Conservation (phyloP, 2,888 invertebrate species). For the Slavum lentiscoides region DNA sequence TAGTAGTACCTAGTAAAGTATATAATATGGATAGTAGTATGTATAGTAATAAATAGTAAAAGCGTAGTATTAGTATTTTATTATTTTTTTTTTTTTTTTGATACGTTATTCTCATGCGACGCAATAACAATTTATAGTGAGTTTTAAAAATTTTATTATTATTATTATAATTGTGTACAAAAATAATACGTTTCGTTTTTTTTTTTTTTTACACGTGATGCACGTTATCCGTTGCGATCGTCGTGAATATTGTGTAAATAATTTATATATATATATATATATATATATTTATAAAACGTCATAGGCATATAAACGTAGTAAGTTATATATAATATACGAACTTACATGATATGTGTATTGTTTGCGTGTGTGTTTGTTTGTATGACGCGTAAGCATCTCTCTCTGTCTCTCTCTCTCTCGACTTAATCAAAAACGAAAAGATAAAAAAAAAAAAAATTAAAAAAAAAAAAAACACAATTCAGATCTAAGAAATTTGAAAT, state of each 20-base stretch:
- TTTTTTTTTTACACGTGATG: conserved; percentile 5
- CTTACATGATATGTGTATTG: not conserved
- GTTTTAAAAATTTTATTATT: conserved; percentile 35
- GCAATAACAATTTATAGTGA: conserved; percentile 36
- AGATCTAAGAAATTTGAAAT: conserved; percentile 40
- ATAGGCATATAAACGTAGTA: conserved; percentile 10
- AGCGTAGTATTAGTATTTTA: conserved; percentile 3
- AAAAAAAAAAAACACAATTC: not conserved
- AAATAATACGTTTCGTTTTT: conserved; percentile 29
- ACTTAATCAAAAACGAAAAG: conserved; percentile 46
- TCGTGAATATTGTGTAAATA: conserved; percentile 36
- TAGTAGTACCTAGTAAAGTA: no score
- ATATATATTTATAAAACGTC: not conserved
- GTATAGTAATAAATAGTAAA: no score
- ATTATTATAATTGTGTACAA: conserved; percentile 31
- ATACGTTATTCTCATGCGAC: conserved; percentile 21
- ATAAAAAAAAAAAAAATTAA: not conserved
- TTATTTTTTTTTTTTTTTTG: not conserved
- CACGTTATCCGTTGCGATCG: conserved; percentile 8
- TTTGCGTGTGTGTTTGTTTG: not conserved
- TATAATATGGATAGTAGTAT: no score
- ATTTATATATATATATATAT: not conserved
- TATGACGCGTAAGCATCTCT: not conserved
- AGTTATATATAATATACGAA: not conserved
- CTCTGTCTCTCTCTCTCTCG: no score